Evolutionary conservation across 1,140 invertebrate genomes (phyloP).

Genomic region (Aphelinus certus): DNA sequence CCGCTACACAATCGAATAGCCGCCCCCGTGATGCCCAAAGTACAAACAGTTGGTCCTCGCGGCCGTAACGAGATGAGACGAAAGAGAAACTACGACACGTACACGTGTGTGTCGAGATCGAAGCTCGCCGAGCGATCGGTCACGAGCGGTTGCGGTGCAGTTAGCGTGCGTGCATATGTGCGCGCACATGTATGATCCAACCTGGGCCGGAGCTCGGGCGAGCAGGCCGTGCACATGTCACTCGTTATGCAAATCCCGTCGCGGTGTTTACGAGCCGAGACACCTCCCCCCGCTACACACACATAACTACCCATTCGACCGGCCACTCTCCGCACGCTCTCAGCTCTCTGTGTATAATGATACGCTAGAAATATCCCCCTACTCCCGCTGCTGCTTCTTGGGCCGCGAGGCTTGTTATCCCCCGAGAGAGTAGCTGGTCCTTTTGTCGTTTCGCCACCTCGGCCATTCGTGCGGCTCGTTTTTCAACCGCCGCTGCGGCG

Average conservation of each 20-base stretch:
- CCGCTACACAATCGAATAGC: too few species aligned
- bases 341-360: conserved; percentile 44
- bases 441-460: too few species aligned
- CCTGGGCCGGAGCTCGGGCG: too few species aligned
- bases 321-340: neutral
- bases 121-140: too few species aligned
- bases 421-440: too few species aligned
- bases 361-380: conserved; percentile 50
- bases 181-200: conserved; percentile 53
- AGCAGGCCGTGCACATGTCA: conserved; percentile 57
- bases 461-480: too few species aligned
- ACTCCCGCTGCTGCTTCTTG: conserved; percentile 21
- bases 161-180: conserved; percentile 19
- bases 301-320: conserved; percentile 24
- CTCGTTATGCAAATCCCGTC: conserved; percentile 61
- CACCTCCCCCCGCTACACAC: conserved; percentile 43
- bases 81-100: too few species aligned
- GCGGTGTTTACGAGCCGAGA: conserved; percentile 60
- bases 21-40: too few species aligned
- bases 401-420: neutral
- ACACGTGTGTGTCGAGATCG: conserved; percentile 1
- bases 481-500: too few species aligned
- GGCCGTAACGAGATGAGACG: too few species aligned
- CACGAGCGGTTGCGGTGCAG: too few species aligned
- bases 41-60: too few species aligned